Evolutionary conservation across 2,888 invertebrate species (phyloP), one percentile per base, ranked within the genome.

Genomic region (Drosophila pseudotalamancana): DNA sequence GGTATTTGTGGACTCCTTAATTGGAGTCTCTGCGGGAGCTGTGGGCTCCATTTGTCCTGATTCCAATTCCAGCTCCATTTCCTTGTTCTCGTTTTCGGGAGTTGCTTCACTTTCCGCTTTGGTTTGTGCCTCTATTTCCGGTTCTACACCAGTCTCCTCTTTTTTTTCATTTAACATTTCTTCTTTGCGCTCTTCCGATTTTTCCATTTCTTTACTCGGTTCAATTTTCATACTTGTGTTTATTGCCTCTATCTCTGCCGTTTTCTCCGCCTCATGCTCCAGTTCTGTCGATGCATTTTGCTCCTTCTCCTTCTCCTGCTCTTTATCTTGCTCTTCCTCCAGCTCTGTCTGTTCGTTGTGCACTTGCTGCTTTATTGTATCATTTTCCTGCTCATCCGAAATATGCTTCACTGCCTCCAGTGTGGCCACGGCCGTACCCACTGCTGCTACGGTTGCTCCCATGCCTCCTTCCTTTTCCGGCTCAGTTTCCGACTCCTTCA

Each of bases 391-490:
- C 11, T 77, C 70, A 18, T 55, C 59, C 2, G 46, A 35, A n/a
- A 84, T 60, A 19, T 88, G 74, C 42, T 82, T 86, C 1, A 83
- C 80, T 14, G 61, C 75, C 29, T 63, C 74, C 39, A 83, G 39
- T 5, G 78, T 81, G 18, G 86, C 86, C 2, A 57, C 59, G 11
- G 57, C 51, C 5, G 65, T 29, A 0, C 62, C 63, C 4, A 46
- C 53, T 3, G 62, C 72, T 8, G 57, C 51, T 14, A 72, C 59
- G 5, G 56, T 62, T 0, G 51, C 59, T 0, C 63, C 87, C 42
- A 66, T 66, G 16, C 51, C 45, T 18, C 40, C 35, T n/a, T 50
- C 27, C 6, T 63, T 64, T n/a, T 54, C 65, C 14, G 57, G 6
- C 0, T 57, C 70, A 23, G 49, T n/a, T n/a, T 75, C 64, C 8